These are phyloP conservation scores for Labia minor DNA, from an alignment of 2,888 invertebrate genomes.

Conservation along the genomic window DNA sequence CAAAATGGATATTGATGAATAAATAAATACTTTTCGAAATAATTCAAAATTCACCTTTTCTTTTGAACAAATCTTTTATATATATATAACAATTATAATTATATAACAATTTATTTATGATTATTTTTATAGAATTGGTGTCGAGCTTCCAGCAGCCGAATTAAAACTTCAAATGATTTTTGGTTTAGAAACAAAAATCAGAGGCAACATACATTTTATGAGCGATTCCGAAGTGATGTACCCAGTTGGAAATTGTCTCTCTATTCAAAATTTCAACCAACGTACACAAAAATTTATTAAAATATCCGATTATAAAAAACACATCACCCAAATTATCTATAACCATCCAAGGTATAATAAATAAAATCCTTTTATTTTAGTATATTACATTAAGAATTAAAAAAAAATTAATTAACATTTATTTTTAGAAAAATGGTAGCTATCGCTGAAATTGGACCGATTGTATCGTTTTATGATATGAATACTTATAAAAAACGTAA, in stretches of 20 bases:
- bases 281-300: constrained; percentile 63
- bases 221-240: constrained; percentile 66
- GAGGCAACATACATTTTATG: constrained; percentile 61
- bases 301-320: constrained; percentile 52
- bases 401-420: neutral
- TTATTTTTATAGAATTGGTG: neutral
- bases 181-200: constrained; percentile 52
- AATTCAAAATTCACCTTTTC: no score
- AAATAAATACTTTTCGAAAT: no score
- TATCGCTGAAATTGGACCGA: constrained; percentile 40
- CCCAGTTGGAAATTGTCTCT: constrained; percentile 65
- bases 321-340: constrained; percentile 47
- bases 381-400: constrained; percentile 17
- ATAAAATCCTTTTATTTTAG: neutral
- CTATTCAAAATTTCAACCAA: constrained; percentile 59
- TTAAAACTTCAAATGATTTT: constrained; percentile 50
- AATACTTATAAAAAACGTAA: constrained; percentile 57
- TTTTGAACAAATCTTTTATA: no score
- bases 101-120: no score
- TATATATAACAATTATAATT: no score
- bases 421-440: constrained; percentile 51
- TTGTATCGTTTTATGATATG: constrained; percentile 60
- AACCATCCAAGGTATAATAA: constrained; percentile 54
- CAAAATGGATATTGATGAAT: no score
- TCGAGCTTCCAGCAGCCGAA: constrained; percentile 34